Percentiles rank a stretch among this genome's conserved stretches.
Conservation (phyloP, 2,797 vertebrate genomes). For the Delichon dasypus region DNA sequence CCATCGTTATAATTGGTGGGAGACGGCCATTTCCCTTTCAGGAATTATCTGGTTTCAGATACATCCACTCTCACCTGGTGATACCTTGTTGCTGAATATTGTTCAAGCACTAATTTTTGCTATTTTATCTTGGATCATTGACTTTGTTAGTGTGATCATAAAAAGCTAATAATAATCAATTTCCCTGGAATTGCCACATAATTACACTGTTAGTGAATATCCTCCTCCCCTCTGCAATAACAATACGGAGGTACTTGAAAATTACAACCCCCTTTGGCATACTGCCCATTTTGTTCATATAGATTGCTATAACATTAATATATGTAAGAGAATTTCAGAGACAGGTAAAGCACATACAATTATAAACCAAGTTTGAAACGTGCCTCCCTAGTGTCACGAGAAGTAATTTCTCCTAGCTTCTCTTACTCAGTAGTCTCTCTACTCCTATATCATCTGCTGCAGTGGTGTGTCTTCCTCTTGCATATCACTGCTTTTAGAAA, state of each 20-base stretch:
- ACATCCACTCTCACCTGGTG: constrained; percentile 29
- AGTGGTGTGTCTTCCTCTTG: background rate
- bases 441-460: constrained; percentile 10
- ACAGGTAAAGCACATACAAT: constrained; percentile 13
- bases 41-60: constrained; percentile 2
- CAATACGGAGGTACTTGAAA: background rate
- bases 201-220: constrained; percentile 21
- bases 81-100: constrained; percentile 54
- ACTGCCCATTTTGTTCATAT: background rate
- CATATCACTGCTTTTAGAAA: constrained; percentile 28
- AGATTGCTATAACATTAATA: background rate
- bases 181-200: constrained; percentile 55
- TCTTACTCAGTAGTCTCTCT: background rate
- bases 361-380: constrained; percentile 12
- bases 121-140: constrained; percentile 58
- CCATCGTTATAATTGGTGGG: constrained; percentile 30
- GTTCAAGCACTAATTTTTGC: constrained; percentile 39
- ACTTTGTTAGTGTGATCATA: constrained; percentile 63
- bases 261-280: constrained; percentile 11
- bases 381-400: constrained; percentile 10
- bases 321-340: constrained; percentile 43
- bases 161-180: constrained; percentile 60
- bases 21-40: constrained; percentile 58
- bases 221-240: constrained; percentile 32
- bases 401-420: constrained; percentile 29